Evolutionary conservation across 1,140 invertebrate genomes (phyloP), one percentile per base, ranked within the genome.

Genomic region (Heliconius hermathena): DNA sequence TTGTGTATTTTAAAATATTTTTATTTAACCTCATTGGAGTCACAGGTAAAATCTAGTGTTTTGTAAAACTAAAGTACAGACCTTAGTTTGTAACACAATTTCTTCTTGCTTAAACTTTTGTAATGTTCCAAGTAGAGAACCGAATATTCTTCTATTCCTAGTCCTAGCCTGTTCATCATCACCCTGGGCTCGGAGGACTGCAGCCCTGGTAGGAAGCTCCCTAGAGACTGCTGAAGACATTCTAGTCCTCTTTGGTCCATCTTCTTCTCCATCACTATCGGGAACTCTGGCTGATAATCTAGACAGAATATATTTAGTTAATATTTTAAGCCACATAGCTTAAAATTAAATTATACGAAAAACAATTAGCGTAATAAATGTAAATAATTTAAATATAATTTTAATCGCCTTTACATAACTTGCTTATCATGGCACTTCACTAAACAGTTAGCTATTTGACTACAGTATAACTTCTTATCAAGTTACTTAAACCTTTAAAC

Each of bases 21-120:
- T 52, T 0, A 2, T 52, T 52, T 52, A 1, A 52, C 6, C 0
- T 46, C 1, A 36, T 46, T 46, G 41, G 13, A 16, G 13, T 16
- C 41, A 46, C 41, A 16, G 41, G 41, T 52, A 52, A 20, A 8
- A 20, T 18, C 18, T 20, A 52, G 49, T 52, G 20, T 20, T 20
- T 52, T 20, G 5, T 6, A 52, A 52, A 52, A 52, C n/a, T 22
- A 57, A 20, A n/a, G n/a, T 9, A 66, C 52, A 71, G 18, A 96
- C 97, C 89, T 96, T 97, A 88, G 96, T 96, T 93, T 98, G 98
- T 78, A 98, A 94, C 81, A 97, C 97, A 75, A 98, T 98, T 94
- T 99, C 98, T 91, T 99, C 99, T 90, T 98, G 97, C 88, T 98
- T 97, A 92, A 99, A 99, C 91, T 98, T 98, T 88, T 99, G 98